Base-by-base conservation (phyloP, 2,797 vertebrate species). In the Eutrigla gurnardus region DNA sequence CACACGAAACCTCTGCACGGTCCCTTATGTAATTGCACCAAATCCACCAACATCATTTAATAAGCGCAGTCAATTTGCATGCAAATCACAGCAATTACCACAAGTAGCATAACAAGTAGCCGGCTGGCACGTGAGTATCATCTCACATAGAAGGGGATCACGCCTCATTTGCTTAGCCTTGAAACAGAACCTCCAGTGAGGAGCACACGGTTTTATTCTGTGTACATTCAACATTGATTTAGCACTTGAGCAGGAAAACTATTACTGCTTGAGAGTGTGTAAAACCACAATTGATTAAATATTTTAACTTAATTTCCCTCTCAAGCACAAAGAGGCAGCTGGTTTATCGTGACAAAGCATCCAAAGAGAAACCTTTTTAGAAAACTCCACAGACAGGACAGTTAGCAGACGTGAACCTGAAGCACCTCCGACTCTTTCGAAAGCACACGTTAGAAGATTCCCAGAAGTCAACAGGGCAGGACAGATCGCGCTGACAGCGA, bases 31-130 rank as follows among this genome's bases (percentile, higher is more conserved):
- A 81, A 79, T 75, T 84, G 70, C 40, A 86, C 61, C 69, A 78
- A 43, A 89, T 85, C 66, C 79, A 78, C 77, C 75, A 74, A 77
- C 86, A 88, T 84, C 74, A 75, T 85, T 91, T 88, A 89, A 91
- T 88, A 88, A 85, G 76, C 42, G 7, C 60, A 81, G 60, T 15
- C 85, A 72, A 90, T 93, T 91, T 89, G 85, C 81, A 93, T 93
- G 86, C 88, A 91, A 91, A 92, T 92, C 83, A 87, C 68, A 78
- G 83, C 88, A 86, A 89, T 90, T 90, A 90, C 81, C 80, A 25
- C 25, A 25, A 25, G 25, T 25, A 25, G 25, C 25, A 25, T 25
- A 88, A 86, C 73, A 86, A 90, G 83, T 84, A 82, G 86, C 86
- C 81, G 81, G 85, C 85, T 81, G 82, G 80, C 80, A 83, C 81